These are phyloP conservation scores for Chloroceryle inda DNA, from an alignment of 2,797 vertebrate genomes.

Conservation along the genomic window DNA sequence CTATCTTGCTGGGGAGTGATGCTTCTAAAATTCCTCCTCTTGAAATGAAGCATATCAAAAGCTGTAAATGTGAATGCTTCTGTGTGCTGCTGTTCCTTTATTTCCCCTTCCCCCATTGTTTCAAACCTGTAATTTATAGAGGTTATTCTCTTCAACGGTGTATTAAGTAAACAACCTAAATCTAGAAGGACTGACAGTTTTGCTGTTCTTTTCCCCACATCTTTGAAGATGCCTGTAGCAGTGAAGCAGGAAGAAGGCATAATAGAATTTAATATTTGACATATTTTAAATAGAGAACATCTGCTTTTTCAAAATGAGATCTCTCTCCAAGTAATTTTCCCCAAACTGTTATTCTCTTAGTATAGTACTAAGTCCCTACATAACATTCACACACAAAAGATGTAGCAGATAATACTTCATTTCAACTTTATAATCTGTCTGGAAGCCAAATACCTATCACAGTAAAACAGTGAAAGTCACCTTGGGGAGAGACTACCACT, in stretches of 20 bases:
- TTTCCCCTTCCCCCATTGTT: neutral
- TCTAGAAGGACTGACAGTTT: neutral
- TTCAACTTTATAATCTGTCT: constrained; percentile 44
- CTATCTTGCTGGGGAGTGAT: neutral
- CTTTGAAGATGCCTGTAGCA: neutral
- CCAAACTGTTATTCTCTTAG: constrained; percentile 9
- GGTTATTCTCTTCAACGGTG: neutral
- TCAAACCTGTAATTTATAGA: neutral
- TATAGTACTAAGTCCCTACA: neutral
- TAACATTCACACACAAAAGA: constrained; percentile 26
- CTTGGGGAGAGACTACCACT: constrained; percentile 22
- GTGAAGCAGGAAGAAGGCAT: constrained; percentile 3
- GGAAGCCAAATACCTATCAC: constrained; percentile 51
- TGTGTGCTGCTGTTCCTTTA: neutral
- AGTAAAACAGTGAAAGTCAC: constrained; percentile 60
- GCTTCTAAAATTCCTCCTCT: neutral
- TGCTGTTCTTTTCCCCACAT: neutral
- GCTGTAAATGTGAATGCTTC: neutral
- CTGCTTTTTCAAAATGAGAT: constrained; percentile 34
- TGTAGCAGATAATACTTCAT: constrained; percentile 16
- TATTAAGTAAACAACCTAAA: constrained; percentile 32
- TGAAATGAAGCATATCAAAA: neutral
- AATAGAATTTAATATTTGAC: constrained; percentile 35
- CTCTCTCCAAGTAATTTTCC: constrained; percentile 19
- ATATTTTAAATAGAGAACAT: constrained; percentile 40